Conservation (phyloP, 2,888 invertebrate species). For the Rhamnusium bicolor region DNA sequence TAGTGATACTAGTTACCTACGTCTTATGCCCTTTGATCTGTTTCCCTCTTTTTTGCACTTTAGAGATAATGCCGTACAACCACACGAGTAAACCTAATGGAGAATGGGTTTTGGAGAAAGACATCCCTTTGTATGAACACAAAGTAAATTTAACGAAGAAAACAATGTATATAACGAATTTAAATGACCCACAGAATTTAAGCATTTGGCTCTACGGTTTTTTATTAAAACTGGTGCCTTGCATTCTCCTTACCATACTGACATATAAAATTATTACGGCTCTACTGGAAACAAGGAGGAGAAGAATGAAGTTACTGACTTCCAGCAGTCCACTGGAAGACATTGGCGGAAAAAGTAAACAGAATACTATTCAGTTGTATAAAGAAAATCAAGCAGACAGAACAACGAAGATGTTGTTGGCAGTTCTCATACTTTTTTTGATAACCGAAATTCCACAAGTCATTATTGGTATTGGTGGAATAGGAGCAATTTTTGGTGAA, state of each 20-base stretch:
- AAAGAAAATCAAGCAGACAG: conserved; percentile 82
- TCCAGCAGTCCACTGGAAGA: conserved; percentile 43
- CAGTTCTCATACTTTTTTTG: conserved; percentile 86
- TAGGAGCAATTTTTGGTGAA: conserved; percentile 64
- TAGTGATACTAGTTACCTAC: conserved; percentile 82
- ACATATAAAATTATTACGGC: conserved; percentile 51
- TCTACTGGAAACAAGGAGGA: conserved; percentile 46
- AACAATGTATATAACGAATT: conserved; percentile 47
- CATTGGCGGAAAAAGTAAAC: conserved; percentile 35
- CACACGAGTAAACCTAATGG: conserved; percentile 48
- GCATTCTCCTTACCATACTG: conserved; percentile 47
- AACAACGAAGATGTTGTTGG: conserved; percentile 89
- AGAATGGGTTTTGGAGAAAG: conserved; percentile 47
- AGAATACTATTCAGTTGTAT: conserved; percentile 47
- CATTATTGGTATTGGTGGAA: conserved; percentile 69
- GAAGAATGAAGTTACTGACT: conserved; percentile 44
- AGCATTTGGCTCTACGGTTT: conserved; percentile 53
- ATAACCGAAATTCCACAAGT: conserved; percentile 86
- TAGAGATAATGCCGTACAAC: conserved; percentile 71
- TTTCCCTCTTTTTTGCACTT: conserved; percentile 84
- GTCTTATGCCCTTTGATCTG: conserved; percentile 83
- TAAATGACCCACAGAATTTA: conserved; percentile 46
- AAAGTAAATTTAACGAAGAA: conserved; percentile 40
- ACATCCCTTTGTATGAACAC: conserved; percentile 38
- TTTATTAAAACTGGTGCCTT: conserved; percentile 38